Base-by-base conservation (phyloP, 2,888 invertebrate genomes). In the Temnothorax rugatulus region DNA sequence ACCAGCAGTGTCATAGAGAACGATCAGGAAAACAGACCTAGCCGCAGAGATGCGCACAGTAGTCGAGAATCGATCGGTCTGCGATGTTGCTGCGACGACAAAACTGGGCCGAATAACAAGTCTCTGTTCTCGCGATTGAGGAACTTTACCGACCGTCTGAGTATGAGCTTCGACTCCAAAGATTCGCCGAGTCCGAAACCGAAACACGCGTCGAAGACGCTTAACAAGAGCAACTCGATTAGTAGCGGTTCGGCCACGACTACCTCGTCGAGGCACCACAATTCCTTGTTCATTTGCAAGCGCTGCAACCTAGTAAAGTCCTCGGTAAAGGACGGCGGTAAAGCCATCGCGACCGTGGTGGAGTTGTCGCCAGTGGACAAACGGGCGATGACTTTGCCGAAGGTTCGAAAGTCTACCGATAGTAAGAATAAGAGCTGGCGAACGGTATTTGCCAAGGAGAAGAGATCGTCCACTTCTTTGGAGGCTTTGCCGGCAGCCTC, bases 141-240 rank as follows among this genome's bases (percentile, higher is more conserved):
- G 52, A 95, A 96, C 76, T 95, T 96, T 84, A 96, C 96, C 4
- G 96, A 96, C 90, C 94, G 96, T 29, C 92, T 96, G 85, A 95
- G 95, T 84, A 94, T 95, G 83, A 95, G 95, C 61, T 94, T 95
- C 85, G 95, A 95, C 76, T 93, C 94, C 34, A 95, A 94, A 86
- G 95, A 95, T 21, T 88, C 94, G 8, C 92, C 92, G 3, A 76
- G 87, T n/a, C 83, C 90, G 4, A 93, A 92, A 68, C 86, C 89
- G 8, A 93, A 93, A 71, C 92, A 91, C 50, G 54, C 84, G 15
- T 64, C 87, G 13, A 94, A 93, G 81, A 86, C 82, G 11, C 74
- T 94, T 61, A 93, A 85, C 82, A 94, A 95, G 83, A 94, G 92
- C 84, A 92, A 93, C 69, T 93, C 93, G 15, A 86, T 93, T 4